Evolutionary conservation across 2,797 vertebrate species (phyloP).

Genomic region (Enteromius paludinosus): DNA sequence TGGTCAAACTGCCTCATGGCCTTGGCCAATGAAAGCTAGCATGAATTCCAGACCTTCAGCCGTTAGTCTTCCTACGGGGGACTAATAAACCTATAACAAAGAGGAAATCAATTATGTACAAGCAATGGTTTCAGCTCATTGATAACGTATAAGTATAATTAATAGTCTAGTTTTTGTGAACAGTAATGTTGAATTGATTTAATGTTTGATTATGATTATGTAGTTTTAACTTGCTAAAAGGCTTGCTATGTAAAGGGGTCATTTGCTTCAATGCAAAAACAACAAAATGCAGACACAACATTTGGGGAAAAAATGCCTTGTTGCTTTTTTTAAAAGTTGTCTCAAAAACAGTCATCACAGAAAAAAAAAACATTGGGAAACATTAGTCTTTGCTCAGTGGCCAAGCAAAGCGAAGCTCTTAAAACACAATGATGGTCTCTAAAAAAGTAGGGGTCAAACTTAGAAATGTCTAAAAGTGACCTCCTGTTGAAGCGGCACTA

Average conservation of each 20-base stretch:
- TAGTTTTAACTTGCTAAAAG: neutral
- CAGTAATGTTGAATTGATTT: neutral
- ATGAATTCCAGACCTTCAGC: no score
- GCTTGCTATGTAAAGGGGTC: neutral
- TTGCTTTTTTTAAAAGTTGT: neutral
- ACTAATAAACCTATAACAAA: neutral
- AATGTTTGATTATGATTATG: neutral
- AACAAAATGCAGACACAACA: neutral
- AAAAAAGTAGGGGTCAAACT: neutral
- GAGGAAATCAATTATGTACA: neutral
- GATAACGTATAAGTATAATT: neutral
- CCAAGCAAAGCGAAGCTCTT: constrained; percentile 19
- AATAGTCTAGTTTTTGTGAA: neutral
- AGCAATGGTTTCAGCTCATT: neutral
- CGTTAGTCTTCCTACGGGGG: no score
- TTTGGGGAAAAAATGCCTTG: neutral
- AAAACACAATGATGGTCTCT: neutral
- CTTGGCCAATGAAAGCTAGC: no score
- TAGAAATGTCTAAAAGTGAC: neutral
- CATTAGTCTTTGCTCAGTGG: neutral
- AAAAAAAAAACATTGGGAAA: neutral
- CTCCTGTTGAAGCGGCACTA: neutral
- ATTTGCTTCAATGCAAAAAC: neutral
- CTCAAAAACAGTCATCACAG: neutral
- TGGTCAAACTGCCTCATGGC: no score